Base-by-base conservation (phyloP, 2,797 vertebrate genomes). In the Etheostoma perlongum region DNA sequence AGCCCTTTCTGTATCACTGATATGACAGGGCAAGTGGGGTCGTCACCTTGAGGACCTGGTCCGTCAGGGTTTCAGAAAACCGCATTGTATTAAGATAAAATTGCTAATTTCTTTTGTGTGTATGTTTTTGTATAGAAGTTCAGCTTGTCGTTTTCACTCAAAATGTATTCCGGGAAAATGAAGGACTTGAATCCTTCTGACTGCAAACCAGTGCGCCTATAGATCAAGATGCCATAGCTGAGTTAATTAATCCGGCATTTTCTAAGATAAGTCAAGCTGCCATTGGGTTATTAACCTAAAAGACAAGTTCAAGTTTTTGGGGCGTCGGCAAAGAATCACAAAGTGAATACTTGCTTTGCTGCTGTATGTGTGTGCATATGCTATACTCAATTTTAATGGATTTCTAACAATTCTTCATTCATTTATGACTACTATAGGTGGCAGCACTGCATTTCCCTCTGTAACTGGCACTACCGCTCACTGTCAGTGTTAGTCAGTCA, bases 391-490 rank as follows among this genome's bases (percentile, higher is more conserved):
- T 63, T 33, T 61, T 2, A 30, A 23, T 44, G 14, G 13, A 15
- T 40, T n/a, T 67, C 15, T 2, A 27, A 27, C 44, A 64, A 23
- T 15, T 33, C 0, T 74, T 23, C 53, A n/a, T 83, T 74, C 67
- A 44, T 65, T 5, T 33, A 0, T 70, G n/a, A 30, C 33, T 53
- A 23, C 81, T 78, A 19, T 67, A 89, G 83, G 76, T 87, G 88
- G 81, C 87, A 86, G 90, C 73, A 65, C 55, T 72, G 67, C 53
- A 33, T 61, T 59, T 60, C 52, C 42, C 44, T 68, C 61, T 81
- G 88, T 87, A 84, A 87, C 91, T 85, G 91, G 89, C 82, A 88
- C 88, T 2, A 65, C 78, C 76, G 71, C 21, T 74, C 83, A 67
- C 82, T 49, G 85, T 70, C 74, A 23, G 60, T 15, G 70, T 67